Conservation (phyloP, 2,888 invertebrate species). For the Melinaea marsaeus region DNA sequence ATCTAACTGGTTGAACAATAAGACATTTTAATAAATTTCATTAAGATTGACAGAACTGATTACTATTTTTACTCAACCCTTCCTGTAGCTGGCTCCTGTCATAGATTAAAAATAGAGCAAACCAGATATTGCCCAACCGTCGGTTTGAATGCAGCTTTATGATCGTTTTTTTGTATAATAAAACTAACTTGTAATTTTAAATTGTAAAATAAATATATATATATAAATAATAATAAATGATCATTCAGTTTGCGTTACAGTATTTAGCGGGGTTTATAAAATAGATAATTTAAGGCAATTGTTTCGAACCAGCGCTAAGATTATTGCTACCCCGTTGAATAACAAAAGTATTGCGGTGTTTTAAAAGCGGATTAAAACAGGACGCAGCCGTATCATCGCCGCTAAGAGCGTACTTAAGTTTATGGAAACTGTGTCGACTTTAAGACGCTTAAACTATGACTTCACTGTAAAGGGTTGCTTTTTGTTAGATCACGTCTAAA, state of each 20-base stretch:
- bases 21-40: constrained; percentile 72
- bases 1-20: constrained; percentile 70
- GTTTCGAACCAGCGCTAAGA: constrained; percentile 60
- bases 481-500: constrained; percentile 69
- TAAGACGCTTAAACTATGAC: constrained; percentile 70
- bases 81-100: constrained; percentile 33
- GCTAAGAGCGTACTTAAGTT: constrained; percentile 72
- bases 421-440: constrained; percentile 69
- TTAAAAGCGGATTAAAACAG: constrained; percentile 68
- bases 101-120: constrained; percentile 25
- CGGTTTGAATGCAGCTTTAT: too few species aligned
- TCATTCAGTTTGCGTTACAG: constrained; percentile 8
- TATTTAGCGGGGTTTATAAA: constrained; percentile 48
- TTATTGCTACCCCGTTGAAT: constrained; percentile 62
- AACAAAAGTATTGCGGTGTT: constrained; percentile 68
- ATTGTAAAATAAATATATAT: too few species aligned
- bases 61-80: constrained; percentile 53
- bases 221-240: too few species aligned
- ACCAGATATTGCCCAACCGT: constrained; percentile 8
- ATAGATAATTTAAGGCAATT: constrained; percentile 58
- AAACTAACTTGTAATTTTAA: too few species aligned
- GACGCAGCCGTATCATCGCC: constrained; percentile 70
- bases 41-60: constrained; percentile 75
- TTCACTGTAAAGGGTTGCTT: constrained; percentile 74
- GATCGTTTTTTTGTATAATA: too few species aligned